Percentiles rank a stretch among this genome's conserved stretches.
Evolutionary conservation across 2,797 vertebrate species (phyloP).

Genomic region (Sparus aurata): DNA sequence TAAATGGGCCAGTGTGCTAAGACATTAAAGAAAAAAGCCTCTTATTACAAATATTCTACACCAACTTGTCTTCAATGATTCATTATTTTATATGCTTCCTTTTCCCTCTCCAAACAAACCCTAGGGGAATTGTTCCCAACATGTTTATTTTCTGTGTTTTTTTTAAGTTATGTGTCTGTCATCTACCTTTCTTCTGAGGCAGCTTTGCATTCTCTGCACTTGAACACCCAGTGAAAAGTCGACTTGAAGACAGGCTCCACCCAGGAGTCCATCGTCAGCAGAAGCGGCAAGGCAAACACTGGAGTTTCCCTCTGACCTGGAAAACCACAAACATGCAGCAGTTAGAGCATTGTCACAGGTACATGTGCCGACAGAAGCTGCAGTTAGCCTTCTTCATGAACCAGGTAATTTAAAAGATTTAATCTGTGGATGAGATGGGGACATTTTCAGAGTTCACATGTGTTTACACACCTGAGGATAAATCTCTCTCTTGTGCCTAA

Average conservation of each 20-base stretch:
- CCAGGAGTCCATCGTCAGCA: slow-evolving; percentile 85
- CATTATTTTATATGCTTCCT: background rate
- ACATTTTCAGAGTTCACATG: background rate
- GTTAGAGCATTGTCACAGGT: background rate
- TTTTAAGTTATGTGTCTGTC: background rate
- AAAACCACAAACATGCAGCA: slow-evolving; percentile 25
- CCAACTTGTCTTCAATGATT: background rate
- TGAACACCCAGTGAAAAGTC: slow-evolving; percentile 90
- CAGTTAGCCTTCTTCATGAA: background rate
- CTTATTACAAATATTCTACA: background rate
- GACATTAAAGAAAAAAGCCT: background rate
- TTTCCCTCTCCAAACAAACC: background rate
- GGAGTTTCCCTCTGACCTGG: slow-evolving; percentile 91
- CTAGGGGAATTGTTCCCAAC: background rate
- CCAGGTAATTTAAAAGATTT: background rate
- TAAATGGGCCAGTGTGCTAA: background rate
- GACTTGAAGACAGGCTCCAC: slow-evolving; percentile 87
- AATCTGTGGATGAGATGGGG: background rate
- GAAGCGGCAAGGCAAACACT: slow-evolving; percentile 91
- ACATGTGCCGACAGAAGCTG: background rate
- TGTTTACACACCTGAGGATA: background rate
- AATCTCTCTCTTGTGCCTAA: background rate
- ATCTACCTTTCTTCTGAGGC: slow-evolving; percentile 84
- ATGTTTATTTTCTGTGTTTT: background rate
- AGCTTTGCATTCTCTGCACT: slow-evolving; percentile 88